Percentiles rank a stretch among this genome's conserved stretches.
phyloP scores from a whole-genome alignment of 1,140 invertebrate species.

The Pseudomyrmex dendroicus region DNA sequence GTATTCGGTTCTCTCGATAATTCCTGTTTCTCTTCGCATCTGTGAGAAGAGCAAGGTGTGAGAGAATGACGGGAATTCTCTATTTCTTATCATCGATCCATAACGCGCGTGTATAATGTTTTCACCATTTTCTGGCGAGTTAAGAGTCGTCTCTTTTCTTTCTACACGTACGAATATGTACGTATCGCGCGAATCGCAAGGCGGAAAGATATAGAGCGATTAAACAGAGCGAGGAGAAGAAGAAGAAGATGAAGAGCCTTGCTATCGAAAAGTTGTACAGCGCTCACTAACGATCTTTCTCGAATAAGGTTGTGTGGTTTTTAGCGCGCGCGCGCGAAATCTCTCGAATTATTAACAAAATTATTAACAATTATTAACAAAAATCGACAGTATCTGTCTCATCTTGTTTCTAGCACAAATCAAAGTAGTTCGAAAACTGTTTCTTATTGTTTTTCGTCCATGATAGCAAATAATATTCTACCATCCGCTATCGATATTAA shows the following conservation, averaged over 20 bases:
- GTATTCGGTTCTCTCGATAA: not conserved
- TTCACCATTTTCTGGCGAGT: conserved; percentile 20
- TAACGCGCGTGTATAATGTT: not conserved
- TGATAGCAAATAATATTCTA: not conserved
- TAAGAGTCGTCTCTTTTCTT: not conserved
- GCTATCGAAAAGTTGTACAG: not conserved
- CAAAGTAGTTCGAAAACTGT: too few relatives aligned
- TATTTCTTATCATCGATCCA: conserved; percentile 26
- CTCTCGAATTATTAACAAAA: not conserved
- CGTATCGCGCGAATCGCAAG: not conserved
- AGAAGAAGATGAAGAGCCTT: not conserved
- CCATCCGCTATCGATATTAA: not conserved
- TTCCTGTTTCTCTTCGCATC: conserved; percentile 9
- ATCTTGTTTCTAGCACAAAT: too few relatives aligned
- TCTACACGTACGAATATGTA: not conserved
- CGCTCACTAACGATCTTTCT: conserved; percentile 50
- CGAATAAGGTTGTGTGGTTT: conserved; percentile 27
- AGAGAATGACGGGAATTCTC: not conserved
- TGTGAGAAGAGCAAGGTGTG: not conserved
- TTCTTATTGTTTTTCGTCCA: too few relatives aligned
- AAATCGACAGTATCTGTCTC: not conserved
- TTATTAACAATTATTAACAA: too few relatives aligned
- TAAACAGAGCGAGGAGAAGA: conserved; percentile 3
- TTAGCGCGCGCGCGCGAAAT: conserved; percentile 35
- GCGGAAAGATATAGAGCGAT: not conserved